These are phyloP conservation scores for Globodera rostochiensis DNA, from an alignment of 1,140 invertebrate species.

Conservation along the genomic window DNA sequence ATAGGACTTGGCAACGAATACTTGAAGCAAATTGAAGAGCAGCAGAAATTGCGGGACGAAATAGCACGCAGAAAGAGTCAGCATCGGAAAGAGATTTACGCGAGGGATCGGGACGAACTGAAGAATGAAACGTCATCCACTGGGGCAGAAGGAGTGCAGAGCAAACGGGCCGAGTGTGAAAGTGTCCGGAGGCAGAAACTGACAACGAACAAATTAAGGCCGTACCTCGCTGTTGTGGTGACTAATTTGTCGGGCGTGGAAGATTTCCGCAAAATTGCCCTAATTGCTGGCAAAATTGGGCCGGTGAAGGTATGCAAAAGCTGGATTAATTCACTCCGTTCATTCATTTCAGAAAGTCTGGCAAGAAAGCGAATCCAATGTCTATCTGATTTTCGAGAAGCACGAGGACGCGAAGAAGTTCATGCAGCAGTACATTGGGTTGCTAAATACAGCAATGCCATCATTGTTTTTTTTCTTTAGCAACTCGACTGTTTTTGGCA, in stretches of 20 bases:
- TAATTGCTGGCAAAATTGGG: not conserved
- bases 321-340: not conserved
- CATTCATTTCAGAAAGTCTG: conserved; percentile 47
- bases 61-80: conserved; percentile 40
- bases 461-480: not conserved
- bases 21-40: conserved; percentile 50
- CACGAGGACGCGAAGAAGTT: conserved; percentile 50
- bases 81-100: conserved; percentile 31
- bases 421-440: conserved; percentile 52
- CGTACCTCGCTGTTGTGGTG: conserved; percentile 30
- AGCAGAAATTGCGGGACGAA: conserved; percentile 47
- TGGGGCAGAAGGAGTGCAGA: not conserved
- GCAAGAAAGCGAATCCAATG: conserved; percentile 38
- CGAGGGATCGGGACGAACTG: not conserved
- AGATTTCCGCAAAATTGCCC: not conserved
- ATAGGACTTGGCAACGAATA: conserved; percentile 53
- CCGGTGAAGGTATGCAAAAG: not conserved
- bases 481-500: not conserved
- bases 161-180: conserved; percentile 1
- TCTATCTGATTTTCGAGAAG: conserved; percentile 45
- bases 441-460: not conserved
- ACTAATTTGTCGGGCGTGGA: conserved; percentile 11
- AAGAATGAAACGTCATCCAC: not conserved
- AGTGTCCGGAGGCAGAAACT: not conserved
- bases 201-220: conserved; percentile 18